Conservation (phyloP, 2,113 vertebrate genomes). For the Leucopsar rothschildi region DNA sequence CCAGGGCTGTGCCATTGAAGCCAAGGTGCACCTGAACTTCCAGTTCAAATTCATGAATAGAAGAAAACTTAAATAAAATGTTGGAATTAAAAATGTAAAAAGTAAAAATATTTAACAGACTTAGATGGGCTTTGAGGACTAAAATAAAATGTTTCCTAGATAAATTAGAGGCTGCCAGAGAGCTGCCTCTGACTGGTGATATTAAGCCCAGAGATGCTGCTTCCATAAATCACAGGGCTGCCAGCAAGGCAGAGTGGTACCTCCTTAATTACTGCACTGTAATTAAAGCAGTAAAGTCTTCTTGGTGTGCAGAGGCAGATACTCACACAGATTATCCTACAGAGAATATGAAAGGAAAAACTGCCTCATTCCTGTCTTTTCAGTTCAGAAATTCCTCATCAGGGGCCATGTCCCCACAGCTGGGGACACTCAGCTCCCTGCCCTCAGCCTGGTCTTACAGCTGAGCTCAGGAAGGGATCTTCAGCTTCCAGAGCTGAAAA, state of each 20-base stretch:
- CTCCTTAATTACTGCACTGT: conserved; percentile 8
- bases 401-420: background rate
- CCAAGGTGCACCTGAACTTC: background rate
- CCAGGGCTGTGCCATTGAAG: background rate
- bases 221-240: background rate
- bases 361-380: background rate
- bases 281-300: conserved; percentile 34
- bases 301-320: background rate
- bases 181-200: background rate
- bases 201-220: background rate
- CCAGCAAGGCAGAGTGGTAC: background rate
- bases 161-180: background rate
- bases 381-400: background rate
- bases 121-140: background rate
- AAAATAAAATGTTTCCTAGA: background rate
- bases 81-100: background rate
- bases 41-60: background rate
- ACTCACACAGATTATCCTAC: background rate
- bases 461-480: background rate
- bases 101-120: background rate
- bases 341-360: background rate
- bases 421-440: background rate
- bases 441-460: background rate
- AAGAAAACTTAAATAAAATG: background rate
- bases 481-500: background rate